These are phyloP conservation scores for Callimorpha dominula DNA, from an alignment of 2,888 invertebrate species.

Conservation along the genomic window DNA sequence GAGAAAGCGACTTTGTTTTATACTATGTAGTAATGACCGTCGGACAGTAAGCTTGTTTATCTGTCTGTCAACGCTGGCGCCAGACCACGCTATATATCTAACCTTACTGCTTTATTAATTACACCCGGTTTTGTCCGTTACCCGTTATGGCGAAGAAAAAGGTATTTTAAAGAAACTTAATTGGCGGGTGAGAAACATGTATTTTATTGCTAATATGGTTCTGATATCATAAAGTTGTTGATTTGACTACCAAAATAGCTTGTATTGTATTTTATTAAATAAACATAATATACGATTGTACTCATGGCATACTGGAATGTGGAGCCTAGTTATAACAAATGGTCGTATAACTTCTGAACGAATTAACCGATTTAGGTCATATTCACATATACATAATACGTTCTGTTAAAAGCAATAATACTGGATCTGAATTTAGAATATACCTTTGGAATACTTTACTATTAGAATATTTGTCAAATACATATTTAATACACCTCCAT, in stretches of 20 bases:
- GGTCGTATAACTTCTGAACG: neutral
- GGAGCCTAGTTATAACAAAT: neutral
- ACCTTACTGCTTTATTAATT: slow-evolving; percentile 24
- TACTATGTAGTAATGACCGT: no score
- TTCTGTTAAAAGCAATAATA: no score
- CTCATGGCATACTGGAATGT: no score
- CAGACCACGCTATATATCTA: slow-evolving; percentile 26
- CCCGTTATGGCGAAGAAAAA: slow-evolving; percentile 23
- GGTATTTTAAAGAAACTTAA: neutral
- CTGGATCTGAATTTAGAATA: no score
- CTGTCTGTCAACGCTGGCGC: slow-evolving; percentile 53
- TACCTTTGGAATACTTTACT: no score
- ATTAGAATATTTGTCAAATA: no score
- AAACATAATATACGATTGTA: neutral
- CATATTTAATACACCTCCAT: no score
- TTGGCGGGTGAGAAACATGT: slow-evolving; percentile 11
- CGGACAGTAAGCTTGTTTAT: slow-evolving; percentile 49
- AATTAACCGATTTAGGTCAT: neutral
- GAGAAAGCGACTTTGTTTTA: no score
- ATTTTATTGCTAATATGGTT: neutral
- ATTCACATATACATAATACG: no score
- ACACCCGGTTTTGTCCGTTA: slow-evolving; percentile 17
- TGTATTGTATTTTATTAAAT: neutral
- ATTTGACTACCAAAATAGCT: neutral
- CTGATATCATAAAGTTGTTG: neutral